Base-by-base conservation (phyloP, 1,140 invertebrate species). In the Camponotus pennsylvanicus region DNA sequence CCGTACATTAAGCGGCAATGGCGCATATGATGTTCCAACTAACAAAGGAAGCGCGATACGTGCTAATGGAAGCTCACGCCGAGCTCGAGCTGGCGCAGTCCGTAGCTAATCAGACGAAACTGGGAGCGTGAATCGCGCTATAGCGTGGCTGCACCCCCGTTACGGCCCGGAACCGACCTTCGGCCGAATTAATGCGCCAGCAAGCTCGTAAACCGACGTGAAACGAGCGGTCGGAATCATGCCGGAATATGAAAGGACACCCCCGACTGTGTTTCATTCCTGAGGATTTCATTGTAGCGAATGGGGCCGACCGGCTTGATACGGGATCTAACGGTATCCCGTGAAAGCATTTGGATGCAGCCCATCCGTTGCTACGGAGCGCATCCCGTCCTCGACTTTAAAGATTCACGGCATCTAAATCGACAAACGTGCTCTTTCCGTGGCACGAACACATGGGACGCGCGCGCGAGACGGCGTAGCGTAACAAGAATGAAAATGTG, bases 121-220 rank as follows among this genome's bases (percentile, higher is more conserved):
- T 32, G 34, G 59, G 37, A 13, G 8, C 55, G 18, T 59, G 32
- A 76, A 78, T 79, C 34, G 61, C 55, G 70, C 52, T 79, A 69
- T 18, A 40, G 45, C 4, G 32, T 78, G 57, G 32, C 55, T 59
- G 64, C 45, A 49, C n/a, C n/a, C 21, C 27, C 21, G 78, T 85
- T 67, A 55, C 34, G 59, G 34, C 6, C 77, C 42, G 21, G 83
- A 88, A 84, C 61, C 75, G 69, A 84, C 89, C 76, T n/a, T 64
- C 67, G 37, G 21, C 49, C 84, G 79, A 85, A 88, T 91, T 90
- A 91, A 90, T 84, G 84, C 87, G 34, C 59, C 66, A n/a, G 21
- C 32, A 11, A 64, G 84, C 79, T 89, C 83, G 77, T 89, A 89
- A 91, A 87, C 69, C 85, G 79, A 85, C 64, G 85, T 27, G 79